Conservation (phyloP, 2,113 vertebrate genomes). For the Mus spicilegus region DNA sequence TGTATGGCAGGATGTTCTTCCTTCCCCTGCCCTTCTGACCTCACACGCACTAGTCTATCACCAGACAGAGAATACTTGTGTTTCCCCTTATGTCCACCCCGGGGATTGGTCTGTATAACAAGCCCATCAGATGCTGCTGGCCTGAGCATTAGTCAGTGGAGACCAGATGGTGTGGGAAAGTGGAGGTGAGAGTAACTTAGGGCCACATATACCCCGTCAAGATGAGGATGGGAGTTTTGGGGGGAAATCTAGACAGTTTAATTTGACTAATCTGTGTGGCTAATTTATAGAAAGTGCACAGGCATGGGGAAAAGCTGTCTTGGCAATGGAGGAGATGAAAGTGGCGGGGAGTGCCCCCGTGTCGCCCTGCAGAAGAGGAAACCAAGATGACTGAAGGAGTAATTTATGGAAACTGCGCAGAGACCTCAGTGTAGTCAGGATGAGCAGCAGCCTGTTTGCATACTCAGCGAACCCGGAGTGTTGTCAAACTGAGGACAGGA, state of each 20-base stretch:
- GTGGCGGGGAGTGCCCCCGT: constrained; percentile 53
- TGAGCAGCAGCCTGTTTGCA: neutral
- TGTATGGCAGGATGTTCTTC: neutral
- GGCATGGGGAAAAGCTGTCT: constrained; percentile 50
- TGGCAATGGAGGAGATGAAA: constrained; percentile 20
- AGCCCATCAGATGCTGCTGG: neutral
- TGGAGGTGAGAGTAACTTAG: neutral
- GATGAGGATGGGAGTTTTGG: constrained; percentile 59
- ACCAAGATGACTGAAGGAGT: neutral
- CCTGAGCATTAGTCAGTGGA: neutral
- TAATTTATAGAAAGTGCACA: constrained; percentile 55
- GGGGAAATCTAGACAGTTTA: constrained; percentile 66
- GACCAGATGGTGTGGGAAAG: neutral
- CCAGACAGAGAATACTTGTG: neutral
- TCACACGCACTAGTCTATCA: neutral
- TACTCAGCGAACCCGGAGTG: neutral
- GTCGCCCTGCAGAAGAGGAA: constrained; percentile 9
- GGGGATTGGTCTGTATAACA: neutral
- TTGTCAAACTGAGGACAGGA: neutral
- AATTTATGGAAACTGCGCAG: neutral
- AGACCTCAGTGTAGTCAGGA: neutral
- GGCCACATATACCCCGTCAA: neutral
- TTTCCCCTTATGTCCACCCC: neutral
- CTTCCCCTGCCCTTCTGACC: neutral
- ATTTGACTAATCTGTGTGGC: constrained; percentile 45